Percentiles rank a stretch among this genome's conserved stretches.
Conservation (phyloP, 2,113 vertebrate genomes). For the Uria aalge region DNA sequence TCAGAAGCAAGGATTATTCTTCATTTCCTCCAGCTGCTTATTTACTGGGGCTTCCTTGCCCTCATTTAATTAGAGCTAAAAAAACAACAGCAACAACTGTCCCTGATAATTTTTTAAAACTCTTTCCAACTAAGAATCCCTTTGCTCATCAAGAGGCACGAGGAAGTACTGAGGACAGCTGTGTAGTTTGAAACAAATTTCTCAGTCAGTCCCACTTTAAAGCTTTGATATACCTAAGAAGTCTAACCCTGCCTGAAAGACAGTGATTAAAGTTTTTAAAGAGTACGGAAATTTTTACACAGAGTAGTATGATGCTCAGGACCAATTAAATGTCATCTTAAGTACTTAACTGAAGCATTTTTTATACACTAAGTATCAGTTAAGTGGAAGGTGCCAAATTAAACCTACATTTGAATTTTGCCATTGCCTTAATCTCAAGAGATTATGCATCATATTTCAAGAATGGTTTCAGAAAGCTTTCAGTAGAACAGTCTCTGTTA, state of each 20-base stretch:
- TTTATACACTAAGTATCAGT: conserved; percentile 24
- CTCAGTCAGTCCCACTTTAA: not conserved
- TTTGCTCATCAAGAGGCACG: not conserved
- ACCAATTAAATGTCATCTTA: conserved; percentile 63
- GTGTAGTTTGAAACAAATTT: not conserved
- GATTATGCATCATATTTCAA: conserved; percentile 28
- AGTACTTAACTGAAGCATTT: conserved; percentile 31
- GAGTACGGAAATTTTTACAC: conserved; percentile 27
- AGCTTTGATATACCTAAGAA: conserved; percentile 3
- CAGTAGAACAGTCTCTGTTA: not conserved
- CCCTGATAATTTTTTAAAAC: not conserved
- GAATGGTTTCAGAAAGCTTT: conserved; percentile 43
- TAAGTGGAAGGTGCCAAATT: conserved; percentile 64
- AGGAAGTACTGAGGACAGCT: not conserved
- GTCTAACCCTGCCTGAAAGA: conserved; percentile 19
- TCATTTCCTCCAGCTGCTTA: conserved; percentile 28
- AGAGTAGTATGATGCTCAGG: not conserved
- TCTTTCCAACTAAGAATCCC: not conserved
- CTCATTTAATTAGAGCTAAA: not conserved
- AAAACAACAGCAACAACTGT: not conserved
- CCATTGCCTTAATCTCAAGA: conserved; percentile 52
- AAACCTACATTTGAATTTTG: conserved; percentile 54
- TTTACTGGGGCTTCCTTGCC: not conserved
- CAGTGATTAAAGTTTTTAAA: conserved; percentile 54
- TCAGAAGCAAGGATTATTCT: not conserved